Evolutionary conservation across 2,113 vertebrate species (phyloP), one percentile per base, ranked within the genome.

Genomic region (Lycocorax pyrrhopterus): DNA sequence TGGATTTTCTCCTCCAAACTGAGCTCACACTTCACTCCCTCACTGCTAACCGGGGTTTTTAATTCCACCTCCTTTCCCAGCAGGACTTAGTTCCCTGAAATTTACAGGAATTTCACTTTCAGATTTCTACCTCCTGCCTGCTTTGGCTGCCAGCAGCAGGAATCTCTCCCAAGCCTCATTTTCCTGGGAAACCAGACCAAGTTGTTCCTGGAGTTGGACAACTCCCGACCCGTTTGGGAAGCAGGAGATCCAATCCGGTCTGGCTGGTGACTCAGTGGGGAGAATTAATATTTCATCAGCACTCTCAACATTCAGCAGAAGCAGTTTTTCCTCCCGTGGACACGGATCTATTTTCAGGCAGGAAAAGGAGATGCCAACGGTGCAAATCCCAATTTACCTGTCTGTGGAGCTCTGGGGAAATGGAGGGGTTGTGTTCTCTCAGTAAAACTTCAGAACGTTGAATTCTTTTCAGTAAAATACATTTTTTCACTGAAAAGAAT

Each of bases 211-310:
- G 16, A 63, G 49, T n/a, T 62, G 60, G 60, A 69, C 67, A 86
- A n/a, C 53, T 83, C 72, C 55, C 0, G 4, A 23, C 22, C 41
- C 13, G 6, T 16, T 69, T 37, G 30, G 49, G 86, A 44, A 71
- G 72, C 35, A 52, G 84, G 18, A 92, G 69, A 29, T 37, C 16
- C 81, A 43, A 75, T 29, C 96, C 68, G 0, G 91, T 69, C 93
- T 87, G 89, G 78, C 77, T 7, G 43, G 74, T 96, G 94, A 96
- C 93, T 96, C 96, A 91, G 33, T 2, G 35, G 66, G 39, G 69
- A 94, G 25, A 16, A 93, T 87, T 52, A 60, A 89, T 37, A 93
- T 93, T 97, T 95, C 94, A 93, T 80, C 93, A 96, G 16, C 49
- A 5, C 32, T 17, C 77, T 69, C 23, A 56, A 51, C 75, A 46